These are phyloP conservation scores for Ditylenchus dipsaci DNA, from an alignment of 1,140 invertebrate species.

Conservation along the genomic window DNA sequence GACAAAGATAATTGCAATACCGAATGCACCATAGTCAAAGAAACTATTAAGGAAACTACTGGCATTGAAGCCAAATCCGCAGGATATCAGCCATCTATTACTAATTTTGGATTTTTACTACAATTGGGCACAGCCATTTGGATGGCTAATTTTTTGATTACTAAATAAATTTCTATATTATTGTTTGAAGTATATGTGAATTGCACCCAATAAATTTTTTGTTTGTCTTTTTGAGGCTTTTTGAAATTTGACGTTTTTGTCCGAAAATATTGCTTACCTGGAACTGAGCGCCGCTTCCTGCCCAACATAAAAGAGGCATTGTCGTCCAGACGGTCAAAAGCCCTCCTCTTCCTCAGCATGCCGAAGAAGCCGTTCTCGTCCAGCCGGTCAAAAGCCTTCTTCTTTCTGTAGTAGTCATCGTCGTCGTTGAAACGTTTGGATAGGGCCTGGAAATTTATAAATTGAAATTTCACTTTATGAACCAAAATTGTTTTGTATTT, in stretches of 20 bases:
- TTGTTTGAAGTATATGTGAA: too few species aligned
- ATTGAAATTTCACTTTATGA: too few species aligned
- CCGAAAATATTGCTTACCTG: background rate
- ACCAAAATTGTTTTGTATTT: too few species aligned
- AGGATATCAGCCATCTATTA: too few species aligned
- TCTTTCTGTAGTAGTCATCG: constrained; percentile 9
- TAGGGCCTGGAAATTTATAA: background rate
- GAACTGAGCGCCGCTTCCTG: background rate
- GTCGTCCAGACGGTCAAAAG: constrained; percentile 17
- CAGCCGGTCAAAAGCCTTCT: constrained; percentile 12
- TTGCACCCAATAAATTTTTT: too few species aligned
- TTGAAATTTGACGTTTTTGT: background rate
- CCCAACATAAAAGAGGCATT: constrained; percentile 5
- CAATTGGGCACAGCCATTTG: too few species aligned
- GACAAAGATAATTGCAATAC: constrained; percentile 5
- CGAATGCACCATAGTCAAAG: background rate
- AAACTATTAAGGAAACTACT: too few species aligned
- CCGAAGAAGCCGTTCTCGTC: constrained; percentile 11
- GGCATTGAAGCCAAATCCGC: too few species aligned
- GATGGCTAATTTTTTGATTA: too few species aligned
- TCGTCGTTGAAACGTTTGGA: constrained; percentile 17
- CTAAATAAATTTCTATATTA: too few species aligned
- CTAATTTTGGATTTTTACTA: too few species aligned
- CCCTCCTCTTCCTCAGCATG: constrained; percentile 2
- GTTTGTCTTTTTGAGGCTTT: background rate